A percentile compares a stretch with the other conserved stretches of the same genome.
phyloP scores from a whole-genome alignment of 2,113 vertebrate genomes.

The Empidonax alnorum region DNA sequence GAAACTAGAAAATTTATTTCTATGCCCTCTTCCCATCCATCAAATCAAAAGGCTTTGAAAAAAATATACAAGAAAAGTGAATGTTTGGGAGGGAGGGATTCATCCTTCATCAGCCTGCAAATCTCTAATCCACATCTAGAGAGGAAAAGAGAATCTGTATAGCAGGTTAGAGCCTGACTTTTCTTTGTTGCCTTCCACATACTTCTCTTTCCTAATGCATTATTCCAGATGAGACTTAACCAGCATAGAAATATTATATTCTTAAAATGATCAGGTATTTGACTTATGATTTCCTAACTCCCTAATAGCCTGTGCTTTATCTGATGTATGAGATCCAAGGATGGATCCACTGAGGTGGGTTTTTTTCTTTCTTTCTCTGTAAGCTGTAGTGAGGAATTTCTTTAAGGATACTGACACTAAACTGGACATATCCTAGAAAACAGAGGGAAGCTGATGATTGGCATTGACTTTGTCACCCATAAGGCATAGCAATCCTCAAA shows the following conservation, averaged over 20 bases:
- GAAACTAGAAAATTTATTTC: neutral
- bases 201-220: neutral
- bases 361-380: neutral
- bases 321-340: neutral
- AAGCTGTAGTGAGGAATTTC: neutral
- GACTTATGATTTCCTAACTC: neutral
- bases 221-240: neutral
- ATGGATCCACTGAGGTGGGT: neutral
- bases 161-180: neutral
- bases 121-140: neutral
- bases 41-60: neutral
- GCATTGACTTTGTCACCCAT: neutral
- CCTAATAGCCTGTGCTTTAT: neutral
- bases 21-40: neutral
- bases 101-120: neutral
- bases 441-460: neutral
- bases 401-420: neutral
- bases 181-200: neutral
- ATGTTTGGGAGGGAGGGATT: neutral
- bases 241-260: neutral
- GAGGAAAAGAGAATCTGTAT: neutral
- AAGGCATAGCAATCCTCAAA: neutral
- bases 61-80: neutral
- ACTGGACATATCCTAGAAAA: neutral
- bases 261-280: neutral